Evolutionary conservation across 2,797 vertebrate species (phyloP), one percentile per base, ranked within the genome.

Genomic region (Pachyuromys duprasi): DNA sequence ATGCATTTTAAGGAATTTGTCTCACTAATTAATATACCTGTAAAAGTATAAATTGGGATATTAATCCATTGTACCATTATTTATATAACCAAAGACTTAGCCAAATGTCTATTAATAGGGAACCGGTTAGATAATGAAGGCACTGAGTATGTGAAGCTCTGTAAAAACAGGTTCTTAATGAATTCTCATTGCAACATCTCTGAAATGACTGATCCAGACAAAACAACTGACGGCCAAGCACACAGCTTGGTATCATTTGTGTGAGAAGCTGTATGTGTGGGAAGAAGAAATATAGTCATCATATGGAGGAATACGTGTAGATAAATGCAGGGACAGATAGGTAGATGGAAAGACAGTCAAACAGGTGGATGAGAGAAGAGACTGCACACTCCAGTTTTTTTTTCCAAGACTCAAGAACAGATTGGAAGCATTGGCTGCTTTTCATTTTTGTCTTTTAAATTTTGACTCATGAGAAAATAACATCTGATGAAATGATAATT

Each of bases 371-470:
- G 31, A 53, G 33, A 79, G 18, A 82, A 82, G 62, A 94, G 92
- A 57, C 8, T 12, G 13, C 69, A 17, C 2, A 74, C 14, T 15
- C 1, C 26, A 9, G 2, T 81, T 95, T 94, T 81, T 95, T 94
- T 5, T 36, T 80, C 17, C 83, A 45, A 93, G 65, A 67, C n/a
- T 67, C 18, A 4, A 49, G 57, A 79, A 53, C 1, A 87, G 26
- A 33, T 70, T 89, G 36, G n/a, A n/a, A 14, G n/a, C 5, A 83
- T 80, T 20, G 86, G 86, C 8, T 62, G 53, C 60, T 89, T 81
- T 79, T 31, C n/a, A 8, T 80, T 94, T 45, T 28, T 45, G 5
- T 53, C 28, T 91, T 96, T 94, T 67, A 69, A 79, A 92, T 92
- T 78, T 45, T 39, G 45, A 75, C 78, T 86, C 33, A 72, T n/a